Conservation (phyloP, 1,140 invertebrate species). For the Hycleus phaleratus region DNA sequence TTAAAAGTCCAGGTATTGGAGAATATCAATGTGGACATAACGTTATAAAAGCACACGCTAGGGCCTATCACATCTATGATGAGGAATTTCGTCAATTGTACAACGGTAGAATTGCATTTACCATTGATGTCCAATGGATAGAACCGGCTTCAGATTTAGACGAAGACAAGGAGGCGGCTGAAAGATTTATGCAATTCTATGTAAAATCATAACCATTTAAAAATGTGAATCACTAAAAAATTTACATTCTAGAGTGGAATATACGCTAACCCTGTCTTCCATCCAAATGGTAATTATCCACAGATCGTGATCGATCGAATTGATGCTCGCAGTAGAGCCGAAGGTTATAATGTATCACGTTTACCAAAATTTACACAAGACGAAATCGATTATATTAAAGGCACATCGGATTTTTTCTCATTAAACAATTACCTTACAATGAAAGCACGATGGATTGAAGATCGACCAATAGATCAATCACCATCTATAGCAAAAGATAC, state of each 20-base stretch:
- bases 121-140: conserved; percentile 1
- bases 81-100: conserved; percentile 21
- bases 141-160: conserved; percentile 37
- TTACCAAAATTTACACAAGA: conserved; percentile 50
- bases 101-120: conserved; percentile 16
- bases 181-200: conserved; percentile 42
- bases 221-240: conserved; percentile 20
- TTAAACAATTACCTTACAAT: conserved; percentile 45
- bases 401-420: neutral
- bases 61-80: conserved; percentile 27
- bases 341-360: conserved; percentile 44
- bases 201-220: conserved; percentile 15
- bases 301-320: conserved; percentile 2
- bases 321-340: conserved; percentile 43
- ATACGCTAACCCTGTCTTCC: conserved; percentile 55
- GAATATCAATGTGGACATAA: conserved; percentile 28
- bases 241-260: conserved; percentile 44
- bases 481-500: neutral
- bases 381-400: conserved; percentile 36
- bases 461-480: conserved; percentile 22
- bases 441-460: conserved; percentile 40
- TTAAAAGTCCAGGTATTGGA: conserved; percentile 24
- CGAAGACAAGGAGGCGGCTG: conserved; percentile 43
- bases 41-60: conserved; percentile 27
- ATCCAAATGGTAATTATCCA: conserved; percentile 40